Percentiles rank a stretch among this genome's conserved stretches.
Evolutionary conservation across 2,797 vertebrate genomes (phyloP).

Genomic region (Coreius guichenoti): DNA sequence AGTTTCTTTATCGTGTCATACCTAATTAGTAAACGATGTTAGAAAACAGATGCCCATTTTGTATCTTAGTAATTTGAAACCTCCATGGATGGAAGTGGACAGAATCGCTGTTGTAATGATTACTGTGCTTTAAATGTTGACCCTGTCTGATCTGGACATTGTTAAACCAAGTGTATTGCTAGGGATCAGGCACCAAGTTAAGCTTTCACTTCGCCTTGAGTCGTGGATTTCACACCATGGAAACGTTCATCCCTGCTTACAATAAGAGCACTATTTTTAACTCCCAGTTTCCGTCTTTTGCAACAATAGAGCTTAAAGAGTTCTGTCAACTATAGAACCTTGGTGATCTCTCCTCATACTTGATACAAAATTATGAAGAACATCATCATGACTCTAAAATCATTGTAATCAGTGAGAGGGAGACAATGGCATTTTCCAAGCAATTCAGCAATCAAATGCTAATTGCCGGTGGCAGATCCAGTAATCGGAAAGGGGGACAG

Average conservation of each 20-base stretch:
- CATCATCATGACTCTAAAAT: slow-evolving; percentile 48
- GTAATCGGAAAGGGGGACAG: slow-evolving; percentile 18
- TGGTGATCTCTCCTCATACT: background rate
- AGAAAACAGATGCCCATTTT: background rate
- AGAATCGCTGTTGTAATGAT: background rate
- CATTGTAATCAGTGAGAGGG: slow-evolving; percentile 50
- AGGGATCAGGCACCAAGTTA: background rate
- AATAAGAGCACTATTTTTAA: slow-evolving; percentile 11
- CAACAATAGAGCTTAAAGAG: slow-evolving; percentile 9
- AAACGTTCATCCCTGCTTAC: slow-evolving; percentile 6
- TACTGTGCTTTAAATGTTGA: background rate
- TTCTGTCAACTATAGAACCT: background rate
- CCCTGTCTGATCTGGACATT: background rate
- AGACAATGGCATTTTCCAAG: slow-evolving; percentile 29
- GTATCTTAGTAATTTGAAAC: background rate
- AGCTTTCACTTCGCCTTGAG: slow-evolving; percentile 23
- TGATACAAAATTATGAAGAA: slow-evolving; percentile 41
- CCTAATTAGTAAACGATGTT: background rate
- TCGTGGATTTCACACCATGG: slow-evolving; percentile 31
- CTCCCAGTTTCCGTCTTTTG: slow-evolving; percentile 13
- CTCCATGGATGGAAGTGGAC: background rate
- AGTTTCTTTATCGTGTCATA: background rate
- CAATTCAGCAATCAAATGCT: slow-evolving; percentile 55
- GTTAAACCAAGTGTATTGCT: slow-evolving; percentile 17
- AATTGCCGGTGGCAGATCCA: slow-evolving; percentile 52